Percentiles rank a stretch among this genome's conserved stretches.
Evolutionary conservation across 2,888 invertebrate species (phyloP).

Genomic region (Apamea sordens): DNA sequence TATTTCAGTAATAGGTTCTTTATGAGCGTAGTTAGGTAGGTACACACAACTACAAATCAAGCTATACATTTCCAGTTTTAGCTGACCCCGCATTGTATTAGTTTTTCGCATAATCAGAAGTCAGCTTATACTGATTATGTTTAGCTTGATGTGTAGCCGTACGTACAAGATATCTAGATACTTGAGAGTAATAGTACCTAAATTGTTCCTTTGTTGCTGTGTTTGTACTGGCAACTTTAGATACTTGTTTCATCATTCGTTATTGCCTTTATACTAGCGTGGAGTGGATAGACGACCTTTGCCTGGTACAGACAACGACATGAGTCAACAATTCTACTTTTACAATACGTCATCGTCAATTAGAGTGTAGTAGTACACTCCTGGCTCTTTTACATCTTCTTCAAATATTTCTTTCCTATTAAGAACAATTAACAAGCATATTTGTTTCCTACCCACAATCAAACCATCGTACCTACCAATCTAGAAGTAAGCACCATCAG

Average conservation of each 20-base stretch:
- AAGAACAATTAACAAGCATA: background rate
- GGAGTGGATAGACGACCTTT: background rate
- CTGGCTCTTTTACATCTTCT: too few relatives aligned
- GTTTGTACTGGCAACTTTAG: background rate
- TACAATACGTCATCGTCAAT: background rate
- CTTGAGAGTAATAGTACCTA: background rate
- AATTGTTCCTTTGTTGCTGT: background rate
- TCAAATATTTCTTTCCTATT: background rate
- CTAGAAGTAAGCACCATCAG: background rate
- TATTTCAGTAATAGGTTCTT: constrained; percentile 29
- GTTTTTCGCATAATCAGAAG: background rate
- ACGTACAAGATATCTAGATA: background rate
- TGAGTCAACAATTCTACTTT: background rate
- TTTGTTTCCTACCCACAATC: background rate
- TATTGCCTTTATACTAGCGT: background rate
- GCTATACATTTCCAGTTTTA: background rate
- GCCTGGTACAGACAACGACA: background rate
- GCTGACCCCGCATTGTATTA: background rate
- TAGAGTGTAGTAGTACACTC: too few relatives aligned
- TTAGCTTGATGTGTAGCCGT: background rate
- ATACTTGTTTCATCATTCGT: background rate
- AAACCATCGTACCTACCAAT: background rate
- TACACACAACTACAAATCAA: background rate
- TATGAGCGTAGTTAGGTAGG: constrained; percentile 12
- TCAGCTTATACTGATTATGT: background rate